Evolutionary conservation across 2,113 vertebrate genomes (phyloP).

Genomic region (Phoxinus phoxinus): DNA sequence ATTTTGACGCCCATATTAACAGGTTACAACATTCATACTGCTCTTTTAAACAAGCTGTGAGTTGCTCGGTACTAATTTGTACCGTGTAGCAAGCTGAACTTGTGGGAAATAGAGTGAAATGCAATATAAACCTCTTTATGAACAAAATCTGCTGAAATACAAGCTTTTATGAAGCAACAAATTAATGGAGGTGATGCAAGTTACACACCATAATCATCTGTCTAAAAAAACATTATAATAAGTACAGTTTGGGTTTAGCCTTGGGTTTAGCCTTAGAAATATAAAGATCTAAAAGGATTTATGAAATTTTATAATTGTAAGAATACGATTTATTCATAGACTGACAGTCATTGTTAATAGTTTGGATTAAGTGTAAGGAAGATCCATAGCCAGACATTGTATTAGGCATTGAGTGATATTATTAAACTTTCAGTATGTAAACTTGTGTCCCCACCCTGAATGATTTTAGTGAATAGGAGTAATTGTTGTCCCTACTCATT

Average conservation of each 20-base stretch:
- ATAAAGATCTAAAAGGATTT: neutral
- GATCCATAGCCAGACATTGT: constrained; percentile 17
- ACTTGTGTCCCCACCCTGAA: constrained; percentile 14
- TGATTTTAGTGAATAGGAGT: constrained; percentile 43
- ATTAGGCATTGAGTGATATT: constrained; percentile 12
- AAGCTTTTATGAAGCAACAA: constrained; percentile 18
- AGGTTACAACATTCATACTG: neutral
- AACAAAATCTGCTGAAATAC: constrained; percentile 14
- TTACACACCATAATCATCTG: neutral
- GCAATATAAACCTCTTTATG: neutral
- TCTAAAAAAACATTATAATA: neutral
- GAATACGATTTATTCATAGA: neutral
- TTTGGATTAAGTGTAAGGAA: neutral
- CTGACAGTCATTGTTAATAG: neutral
- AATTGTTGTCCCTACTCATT: constrained; percentile 42
- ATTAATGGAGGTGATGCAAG: constrained; percentile 8
- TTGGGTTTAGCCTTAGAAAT: neutral
- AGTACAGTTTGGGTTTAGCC: neutral
- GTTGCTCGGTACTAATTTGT: neutral
- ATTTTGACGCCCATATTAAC: neutral
- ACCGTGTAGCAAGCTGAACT: neutral
- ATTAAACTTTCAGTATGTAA: constrained; percentile 15
- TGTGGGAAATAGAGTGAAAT: neutral
- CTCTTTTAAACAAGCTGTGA: neutral
- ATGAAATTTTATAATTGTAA: neutral